Evolutionary conservation across 2,888 invertebrate species (phyloP).

Genomic region (Dasysyrphus tricinctus): DNA sequence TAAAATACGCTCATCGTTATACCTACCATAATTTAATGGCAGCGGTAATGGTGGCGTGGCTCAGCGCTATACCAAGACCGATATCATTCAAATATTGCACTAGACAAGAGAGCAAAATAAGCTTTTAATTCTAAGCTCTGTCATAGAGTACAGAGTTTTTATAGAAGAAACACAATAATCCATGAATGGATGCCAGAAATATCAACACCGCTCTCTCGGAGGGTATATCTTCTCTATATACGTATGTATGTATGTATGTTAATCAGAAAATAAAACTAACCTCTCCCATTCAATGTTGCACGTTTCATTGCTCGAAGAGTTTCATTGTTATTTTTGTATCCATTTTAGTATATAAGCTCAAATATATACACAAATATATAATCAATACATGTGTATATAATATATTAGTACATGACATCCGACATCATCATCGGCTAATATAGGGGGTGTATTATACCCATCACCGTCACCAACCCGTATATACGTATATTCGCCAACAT

Average conservation of each 20-base stretch:
- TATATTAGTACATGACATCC: conserved; percentile 29
- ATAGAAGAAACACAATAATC: conserved; percentile 46
- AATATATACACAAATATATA: conserved; percentile 22
- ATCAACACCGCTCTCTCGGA: conserved; percentile 45
- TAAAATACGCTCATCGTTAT: conserved; percentile 1
- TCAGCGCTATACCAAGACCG: not conserved
- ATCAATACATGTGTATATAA: conserved; percentile 7
- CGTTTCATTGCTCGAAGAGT: conserved; percentile 51
- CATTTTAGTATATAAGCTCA: conserved; percentile 5
- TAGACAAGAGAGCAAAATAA: conserved; percentile 6
- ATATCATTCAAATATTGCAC: conserved; percentile 32
- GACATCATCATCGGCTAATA: conserved; percentile 46
- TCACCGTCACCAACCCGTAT: conserved; percentile 4
- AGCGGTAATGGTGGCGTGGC: not conserved
- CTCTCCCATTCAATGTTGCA: conserved; percentile 59
- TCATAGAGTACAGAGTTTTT: conserved; percentile 10
- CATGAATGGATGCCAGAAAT: conserved; percentile 71
- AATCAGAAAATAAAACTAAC: conserved; percentile 53
- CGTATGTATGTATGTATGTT: not conserved
- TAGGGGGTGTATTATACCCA: conserved; percentile 35
- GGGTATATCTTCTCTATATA: conserved; percentile 19
- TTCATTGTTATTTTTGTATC: conserved; percentile 61
- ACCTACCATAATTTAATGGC: conserved; percentile 12
- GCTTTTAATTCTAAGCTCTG: conserved; percentile 45
- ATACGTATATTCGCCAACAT: conserved; percentile 12